These are phyloP conservation scores for Nymphalis c-album DNA, from an alignment of 2,888 invertebrate species.

Conservation along the genomic window DNA sequence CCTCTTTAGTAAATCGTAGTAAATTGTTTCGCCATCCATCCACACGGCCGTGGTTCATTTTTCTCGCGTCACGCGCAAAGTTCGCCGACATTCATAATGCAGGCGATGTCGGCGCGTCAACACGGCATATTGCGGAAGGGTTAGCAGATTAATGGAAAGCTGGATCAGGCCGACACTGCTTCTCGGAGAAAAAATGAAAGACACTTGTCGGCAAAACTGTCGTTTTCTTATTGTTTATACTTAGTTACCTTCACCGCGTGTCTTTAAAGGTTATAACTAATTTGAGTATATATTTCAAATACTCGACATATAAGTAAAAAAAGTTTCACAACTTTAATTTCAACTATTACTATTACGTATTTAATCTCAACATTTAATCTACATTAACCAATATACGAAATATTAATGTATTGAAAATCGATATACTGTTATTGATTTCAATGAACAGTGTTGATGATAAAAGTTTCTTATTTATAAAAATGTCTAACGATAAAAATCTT, in stretches of 20 bases:
- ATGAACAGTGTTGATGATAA: too few species aligned
- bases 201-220: background rate
- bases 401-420: too few species aligned
- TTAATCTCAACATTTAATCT: too few species aligned
- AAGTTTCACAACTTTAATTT: too few species aligned
- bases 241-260: background rate
- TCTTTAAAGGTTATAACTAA: too few species aligned
- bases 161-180: slow-evolving; percentile 28
- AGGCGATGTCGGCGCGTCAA: slow-evolving; percentile 77
- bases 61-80: slow-evolving; percentile 77
- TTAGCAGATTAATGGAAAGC: slow-evolving; percentile 44
- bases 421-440: too few species aligned
- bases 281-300: too few species aligned
- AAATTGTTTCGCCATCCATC: slow-evolving; percentile 71
- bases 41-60: slow-evolving; percentile 73
- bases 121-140: slow-evolving; percentile 76
- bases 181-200: slow-evolving; percentile 1
- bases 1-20: slow-evolving; percentile 60
- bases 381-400: too few species aligned
- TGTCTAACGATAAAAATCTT: slow-evolving; percentile 2
- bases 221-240: background rate
- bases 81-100: slow-evolving; percentile 78
- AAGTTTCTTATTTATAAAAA: background rate
- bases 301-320: too few species aligned
- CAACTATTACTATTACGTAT: too few species aligned